Percentiles rank a stretch among this genome's conserved stretches.
Evolutionary conservation across 2,113 vertebrate genomes (phyloP).

Genomic region (Anser cygnoides): DNA sequence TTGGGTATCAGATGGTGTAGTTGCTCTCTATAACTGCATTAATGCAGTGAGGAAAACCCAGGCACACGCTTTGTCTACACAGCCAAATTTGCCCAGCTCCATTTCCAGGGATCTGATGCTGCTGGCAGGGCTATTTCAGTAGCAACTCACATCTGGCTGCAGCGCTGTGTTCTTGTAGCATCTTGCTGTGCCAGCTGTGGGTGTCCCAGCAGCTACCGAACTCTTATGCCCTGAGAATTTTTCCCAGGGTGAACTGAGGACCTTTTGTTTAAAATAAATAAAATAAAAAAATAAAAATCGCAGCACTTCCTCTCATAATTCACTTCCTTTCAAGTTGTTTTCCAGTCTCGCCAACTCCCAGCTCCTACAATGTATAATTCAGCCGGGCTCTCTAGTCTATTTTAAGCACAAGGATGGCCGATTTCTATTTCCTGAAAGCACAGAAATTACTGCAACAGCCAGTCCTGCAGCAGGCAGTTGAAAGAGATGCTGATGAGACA

Average conservation of each 20-base stretch:
- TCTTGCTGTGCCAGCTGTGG: not conserved
- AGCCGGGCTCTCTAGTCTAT: not conserved
- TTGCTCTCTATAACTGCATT: rapidly evolving
- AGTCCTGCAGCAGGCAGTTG: not conserved
- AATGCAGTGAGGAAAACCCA: not conserved
- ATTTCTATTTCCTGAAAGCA: conserved; percentile 13
- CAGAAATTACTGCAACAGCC: not conserved
- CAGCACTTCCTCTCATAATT: not conserved
- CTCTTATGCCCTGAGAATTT: not conserved
- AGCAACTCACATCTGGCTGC: not conserved
- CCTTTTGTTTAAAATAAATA: not conserved
- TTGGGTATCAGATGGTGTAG: too few species aligned
- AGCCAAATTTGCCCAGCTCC: not conserved
- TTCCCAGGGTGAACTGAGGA: not conserved
- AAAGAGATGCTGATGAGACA: not conserved
- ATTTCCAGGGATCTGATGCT: not conserved
- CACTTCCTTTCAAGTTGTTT: not conserved
- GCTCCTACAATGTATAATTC: not conserved
- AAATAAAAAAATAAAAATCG: not conserved
- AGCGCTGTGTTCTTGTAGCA: not conserved
- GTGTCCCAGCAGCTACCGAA: not conserved
- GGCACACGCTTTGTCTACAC: not conserved
- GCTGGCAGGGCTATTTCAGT: not conserved
- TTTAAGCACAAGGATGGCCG: not conserved
- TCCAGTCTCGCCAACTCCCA: not conserved